Evolutionary conservation across 2,797 vertebrate genomes (phyloP).

Genomic region (Bufotes viridis): DNA sequence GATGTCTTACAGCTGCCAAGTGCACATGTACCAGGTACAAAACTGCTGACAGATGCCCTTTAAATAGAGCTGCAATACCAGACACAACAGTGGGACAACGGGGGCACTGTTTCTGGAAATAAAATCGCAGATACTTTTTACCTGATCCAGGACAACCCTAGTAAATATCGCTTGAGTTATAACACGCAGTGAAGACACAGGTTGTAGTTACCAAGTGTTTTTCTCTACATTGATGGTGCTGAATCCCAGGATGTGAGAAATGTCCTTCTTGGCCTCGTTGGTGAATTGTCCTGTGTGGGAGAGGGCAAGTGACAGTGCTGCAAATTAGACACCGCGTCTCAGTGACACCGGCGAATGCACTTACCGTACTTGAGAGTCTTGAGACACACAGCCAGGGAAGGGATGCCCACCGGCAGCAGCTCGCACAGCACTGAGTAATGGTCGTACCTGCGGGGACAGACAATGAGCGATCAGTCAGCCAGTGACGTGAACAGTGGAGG

Average conservation of each 20-base stretch:
- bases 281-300: slow-evolving; percentile 72
- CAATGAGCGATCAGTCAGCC: not conserved
- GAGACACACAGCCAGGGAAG: slow-evolving; percentile 78
- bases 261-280: slow-evolving; percentile 65
- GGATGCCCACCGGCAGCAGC: slow-evolving; percentile 76
- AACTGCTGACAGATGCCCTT: too few species aligned
- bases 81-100: too few species aligned
- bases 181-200: too few species aligned
- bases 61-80: too few species aligned
- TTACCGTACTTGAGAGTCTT: slow-evolving; percentile 76
- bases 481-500: not conserved
- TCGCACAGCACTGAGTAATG: slow-evolving; percentile 79
- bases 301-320: not conserved
- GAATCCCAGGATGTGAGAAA: slow-evolving; percentile 72
- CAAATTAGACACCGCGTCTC: not conserved
- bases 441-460: slow-evolving; percentile 70
- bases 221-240: slow-evolving; percentile 68
- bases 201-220: slow-evolving; percentile 70
- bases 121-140: too few species aligned
- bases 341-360: slow-evolving; percentile 15
- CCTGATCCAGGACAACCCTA: too few species aligned
- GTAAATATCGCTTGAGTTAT: too few species aligned
- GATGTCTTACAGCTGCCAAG: too few species aligned
- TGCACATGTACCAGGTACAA: too few species aligned
- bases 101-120: too few species aligned